Percentiles rank a stretch among this genome's conserved stretches.
Evolutionary conservation across 2,797 vertebrate genomes (phyloP).

Genomic region (Microctenopoma steveboyesi): DNA sequence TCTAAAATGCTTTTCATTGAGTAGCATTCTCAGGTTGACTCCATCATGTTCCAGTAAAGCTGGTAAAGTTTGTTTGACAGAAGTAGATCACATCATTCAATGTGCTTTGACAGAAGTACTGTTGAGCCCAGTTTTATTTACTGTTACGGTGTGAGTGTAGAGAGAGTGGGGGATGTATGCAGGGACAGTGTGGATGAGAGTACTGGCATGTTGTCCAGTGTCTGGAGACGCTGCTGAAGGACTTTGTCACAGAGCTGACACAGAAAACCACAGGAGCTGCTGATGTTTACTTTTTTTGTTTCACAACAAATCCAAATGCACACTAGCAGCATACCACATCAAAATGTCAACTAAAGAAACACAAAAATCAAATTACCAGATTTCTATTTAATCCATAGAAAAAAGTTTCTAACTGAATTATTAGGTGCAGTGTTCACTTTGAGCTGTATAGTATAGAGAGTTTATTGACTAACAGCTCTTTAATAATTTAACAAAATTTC

Average conservation of each 20-base stretch:
- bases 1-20: conserved; percentile 48
- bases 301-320: not conserved
- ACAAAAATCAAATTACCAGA: not conserved
- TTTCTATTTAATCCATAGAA: not conserved
- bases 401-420: not conserved
- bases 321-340: not conserved
- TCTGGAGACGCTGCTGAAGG: conserved; percentile 49
- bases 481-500: too few species aligned
- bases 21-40: conserved; percentile 34
- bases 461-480: too few species aligned
- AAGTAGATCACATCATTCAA: conserved; percentile 4
- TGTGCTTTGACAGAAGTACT: conserved; percentile 5
- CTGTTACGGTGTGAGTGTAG: conserved; percentile 13
- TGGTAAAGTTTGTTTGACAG: conserved; percentile 23
- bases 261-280: conserved; percentile 45
- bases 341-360: not conserved
- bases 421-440: not conserved
- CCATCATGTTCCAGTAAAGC: not conserved
- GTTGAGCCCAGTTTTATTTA: not conserved
- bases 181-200: not conserved
- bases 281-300: conserved; percentile 10
- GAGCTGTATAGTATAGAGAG: not conserved
- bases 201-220: conserved; percentile 22
- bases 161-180: not conserved
- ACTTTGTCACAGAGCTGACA: conserved; percentile 72